Evolutionary conservation across 2,797 vertebrate species (phyloP), one percentile per base, ranked within the genome.

Genomic region (Poliocrania exsul): DNA sequence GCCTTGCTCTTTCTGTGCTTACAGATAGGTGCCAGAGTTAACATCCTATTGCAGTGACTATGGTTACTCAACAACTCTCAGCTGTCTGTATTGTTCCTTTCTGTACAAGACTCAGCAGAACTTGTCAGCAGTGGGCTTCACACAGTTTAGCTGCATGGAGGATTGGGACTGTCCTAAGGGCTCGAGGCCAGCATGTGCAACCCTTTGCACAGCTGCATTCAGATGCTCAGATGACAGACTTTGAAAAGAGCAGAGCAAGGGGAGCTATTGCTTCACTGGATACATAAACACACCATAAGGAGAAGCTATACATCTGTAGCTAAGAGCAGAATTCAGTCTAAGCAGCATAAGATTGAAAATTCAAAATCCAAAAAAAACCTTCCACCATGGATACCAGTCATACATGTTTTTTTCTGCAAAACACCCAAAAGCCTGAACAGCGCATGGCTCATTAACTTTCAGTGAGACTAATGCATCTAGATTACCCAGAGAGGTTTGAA

Each of bases 211-310:
- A 93, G 91, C 91, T 95, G 95, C 80, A 60, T 90, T 94, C 82
- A 93, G 89, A 94, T 96, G 89, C 72, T 92, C 49, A 82, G 82
- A 88, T 96, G 94, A 96, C 95, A 96, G 95, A 83, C 89, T 94
- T 93, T 90, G 75, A 92, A 62, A 96, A 89, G 82, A 92, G 58
- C 80, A 88, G 82, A 94, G 84, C 70, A 86, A 81, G 37, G 89
- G 81, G 70, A 92, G 29, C 75, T 92, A 7, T 94, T 81, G 47
- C 92, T 95, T 96, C 70, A 21, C 4, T 69, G 47, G 44, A 40
- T 56, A 70, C 75, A 91, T 83, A 95, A 95, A 93, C 83, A 90
- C 25, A 88, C 54, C 66, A 29, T 72, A 58, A 91, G 50, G 91
- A 93, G 87, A 95, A 91, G 58, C 28, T 71, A 40, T 42, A 81